Conservation (phyloP, 2,888 invertebrate species). For the Macropis europaea region DNA sequence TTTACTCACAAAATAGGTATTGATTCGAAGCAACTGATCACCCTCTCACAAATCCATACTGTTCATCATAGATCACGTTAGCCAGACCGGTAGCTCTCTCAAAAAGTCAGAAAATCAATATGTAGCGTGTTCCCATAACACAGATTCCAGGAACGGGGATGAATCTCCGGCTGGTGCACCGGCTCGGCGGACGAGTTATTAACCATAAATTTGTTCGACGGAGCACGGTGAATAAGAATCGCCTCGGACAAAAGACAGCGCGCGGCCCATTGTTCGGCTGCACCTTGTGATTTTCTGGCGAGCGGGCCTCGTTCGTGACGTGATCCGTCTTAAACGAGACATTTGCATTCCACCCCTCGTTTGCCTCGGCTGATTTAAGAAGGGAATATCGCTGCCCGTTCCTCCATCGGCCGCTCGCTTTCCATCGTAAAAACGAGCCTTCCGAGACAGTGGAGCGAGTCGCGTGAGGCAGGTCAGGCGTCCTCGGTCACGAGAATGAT, state of each 20-base stretch:
- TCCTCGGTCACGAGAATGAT: slow-evolving; percentile 57
- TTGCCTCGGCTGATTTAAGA: slow-evolving; percentile 33
- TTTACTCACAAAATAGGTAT: too few species aligned
- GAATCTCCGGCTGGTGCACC: too few species aligned
- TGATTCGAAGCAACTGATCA: too few species aligned
- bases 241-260: slow-evolving; percentile 41
- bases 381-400: slow-evolving; percentile 6
- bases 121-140: too few species aligned
- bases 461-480: slow-evolving; percentile 68
- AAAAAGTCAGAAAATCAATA: too few species aligned
- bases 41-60: too few species aligned
- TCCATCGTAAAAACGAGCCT: slow-evolving; percentile 23
- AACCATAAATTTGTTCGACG: slow-evolving; percentile 52
- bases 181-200: slow-evolving; percentile 46
- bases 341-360: slow-evolving; percentile 53
- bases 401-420: not conserved
- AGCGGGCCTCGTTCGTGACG: slow-evolving; percentile 28
- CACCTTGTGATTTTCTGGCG: slow-evolving; percentile 47
- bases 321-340: slow-evolving; percentile 56
- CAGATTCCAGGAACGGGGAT: too few species aligned
- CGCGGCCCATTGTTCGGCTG: slow-evolving; percentile 31
- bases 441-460: slow-evolving; percentile 41
- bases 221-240: slow-evolving; percentile 44
- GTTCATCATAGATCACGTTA: too few species aligned
- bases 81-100: too few species aligned